Evolutionary conservation across 2,797 vertebrate species (phyloP).

Genomic region (Graptemys geographica): DNA sequence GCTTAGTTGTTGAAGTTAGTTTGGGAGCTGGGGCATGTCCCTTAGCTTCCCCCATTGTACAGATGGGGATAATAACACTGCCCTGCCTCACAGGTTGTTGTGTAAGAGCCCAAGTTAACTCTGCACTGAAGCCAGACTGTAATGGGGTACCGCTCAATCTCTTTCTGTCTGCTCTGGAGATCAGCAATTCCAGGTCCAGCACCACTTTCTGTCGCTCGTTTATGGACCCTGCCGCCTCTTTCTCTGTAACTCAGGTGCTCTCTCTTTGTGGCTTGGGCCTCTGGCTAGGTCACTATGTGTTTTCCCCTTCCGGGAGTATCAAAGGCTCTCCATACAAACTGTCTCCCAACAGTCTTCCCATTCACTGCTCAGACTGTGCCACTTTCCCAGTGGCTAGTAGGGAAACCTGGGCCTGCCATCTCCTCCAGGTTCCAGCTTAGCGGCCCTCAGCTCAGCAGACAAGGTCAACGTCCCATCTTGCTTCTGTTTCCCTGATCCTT

Average conservation of each 20-base stretch:
- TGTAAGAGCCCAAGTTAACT: not conserved
- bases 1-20: rapidly evolving
- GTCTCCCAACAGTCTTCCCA: not conserved
- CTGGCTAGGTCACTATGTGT: not conserved
- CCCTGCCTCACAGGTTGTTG: not conserved
- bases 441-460: no score
- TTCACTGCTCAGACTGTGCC: not conserved
- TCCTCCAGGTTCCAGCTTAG: no score
- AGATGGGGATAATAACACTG: not conserved
- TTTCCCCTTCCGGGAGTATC: no score
- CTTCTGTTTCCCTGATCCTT: no score
- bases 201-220: not conserved
- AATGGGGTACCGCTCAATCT: no score
- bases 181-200: not conserved
- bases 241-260: not conserved
- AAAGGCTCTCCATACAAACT: not conserved
- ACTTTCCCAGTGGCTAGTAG: not conserved
- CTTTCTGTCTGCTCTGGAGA: not conserved
- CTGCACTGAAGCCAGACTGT: not conserved
- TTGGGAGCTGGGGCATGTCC: rapidly evolving
- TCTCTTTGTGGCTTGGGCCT: not conserved
- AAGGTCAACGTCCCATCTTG: no score
- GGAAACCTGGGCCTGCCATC: not conserved
- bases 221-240: not conserved
- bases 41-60: not conserved